Evolutionary conservation across 2,797 vertebrate species (phyloP).

Genomic region (Rhabdomys pumilio): DNA sequence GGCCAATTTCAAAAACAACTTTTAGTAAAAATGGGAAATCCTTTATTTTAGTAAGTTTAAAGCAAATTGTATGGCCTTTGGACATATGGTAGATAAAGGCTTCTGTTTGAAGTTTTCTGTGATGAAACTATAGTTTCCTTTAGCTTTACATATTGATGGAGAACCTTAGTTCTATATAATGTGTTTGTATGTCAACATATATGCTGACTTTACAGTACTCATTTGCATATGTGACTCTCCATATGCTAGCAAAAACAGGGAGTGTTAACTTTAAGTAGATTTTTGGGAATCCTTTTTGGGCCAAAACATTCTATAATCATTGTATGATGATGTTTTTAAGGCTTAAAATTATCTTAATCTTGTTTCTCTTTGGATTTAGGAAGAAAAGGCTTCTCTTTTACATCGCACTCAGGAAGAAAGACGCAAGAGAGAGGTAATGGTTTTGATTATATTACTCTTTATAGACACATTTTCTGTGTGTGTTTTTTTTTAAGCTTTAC

Average conservation of each 20-base stretch:
- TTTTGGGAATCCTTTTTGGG: not conserved
- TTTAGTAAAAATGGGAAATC: not conserved
- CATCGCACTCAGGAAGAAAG: slow-evolving; percentile 99
- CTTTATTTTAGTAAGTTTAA: not conserved
- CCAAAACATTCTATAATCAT: not conserved
- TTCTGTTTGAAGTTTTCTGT: slow-evolving; percentile 43
- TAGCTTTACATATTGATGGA: not conserved
- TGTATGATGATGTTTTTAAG: slow-evolving; percentile 23
- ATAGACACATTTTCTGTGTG: too few species aligned
- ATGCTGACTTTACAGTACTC: not conserved
- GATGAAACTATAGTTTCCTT: not conserved
- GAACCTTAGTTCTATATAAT: slow-evolving; percentile 4
- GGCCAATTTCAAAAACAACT: not conserved
- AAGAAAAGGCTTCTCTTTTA: slow-evolving; percentile 98
- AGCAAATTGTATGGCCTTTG: not conserved
- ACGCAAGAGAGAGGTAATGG: slow-evolving; percentile 96
- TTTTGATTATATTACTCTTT: not conserved
- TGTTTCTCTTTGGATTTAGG: slow-evolving; percentile 89
- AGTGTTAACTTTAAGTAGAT: not conserved
- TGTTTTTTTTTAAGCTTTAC: not conserved
- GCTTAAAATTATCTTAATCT: slow-evolving; percentile 58
- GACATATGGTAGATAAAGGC: not conserved
- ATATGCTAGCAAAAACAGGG: not conserved
- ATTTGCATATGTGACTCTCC: not conserved
- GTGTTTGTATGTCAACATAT: not conserved